Base-by-base conservation (phyloP, 2,888 invertebrate species). In the Pristionchus maxplancki region DNA sequence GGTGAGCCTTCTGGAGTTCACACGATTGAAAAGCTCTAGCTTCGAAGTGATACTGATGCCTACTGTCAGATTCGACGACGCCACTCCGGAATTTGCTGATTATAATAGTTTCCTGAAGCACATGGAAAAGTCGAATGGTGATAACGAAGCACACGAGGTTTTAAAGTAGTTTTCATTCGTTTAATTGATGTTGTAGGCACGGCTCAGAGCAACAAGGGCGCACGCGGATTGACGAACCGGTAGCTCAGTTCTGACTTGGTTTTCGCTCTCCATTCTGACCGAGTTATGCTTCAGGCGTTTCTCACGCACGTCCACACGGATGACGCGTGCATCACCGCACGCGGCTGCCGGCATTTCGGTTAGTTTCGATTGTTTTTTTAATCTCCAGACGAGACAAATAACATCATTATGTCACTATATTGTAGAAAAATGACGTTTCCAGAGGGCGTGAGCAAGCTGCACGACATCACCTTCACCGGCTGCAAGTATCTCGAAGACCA, bases 401-500 rank as follows among this genome's bases (percentile, higher is more conserved):
- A n/a, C n/a, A n/a, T n/a, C n/a, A n/a, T n/a, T n/a, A n/a, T n/a
- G n/a, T n/a, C n/a, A 24, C 4, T 15, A 17, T 17, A 58, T 24
- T 58, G 53, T 11, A 44, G 8, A 9, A 44, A 9, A 17, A 58
- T n/a, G 53, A 17, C 15, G 24, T 58, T 74, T 82, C n/a, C 50
- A 82, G 82, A 82, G 6, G 82, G 82, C 28, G 28, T 82, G 50
- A 82, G 17, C n/a, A 34, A 40, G 20, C 50, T 82, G 50, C 28
- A 50, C 24, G 28, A 82, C 50, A n/a, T 50, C 48, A 28, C 11
- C 3, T 82, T 82, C 28, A 15, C 24, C 20, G 50, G 31, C 24
- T 82, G 82, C 50, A 82, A 82, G 82, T 50, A 82, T 20, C 48
- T 82, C 82, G 82, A 82, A 13, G 82, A 82, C 50, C 50, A 82